Conservation (phyloP, 53 echinoderm and acorn worm species). For the Echinometra lucunter region DNA sequence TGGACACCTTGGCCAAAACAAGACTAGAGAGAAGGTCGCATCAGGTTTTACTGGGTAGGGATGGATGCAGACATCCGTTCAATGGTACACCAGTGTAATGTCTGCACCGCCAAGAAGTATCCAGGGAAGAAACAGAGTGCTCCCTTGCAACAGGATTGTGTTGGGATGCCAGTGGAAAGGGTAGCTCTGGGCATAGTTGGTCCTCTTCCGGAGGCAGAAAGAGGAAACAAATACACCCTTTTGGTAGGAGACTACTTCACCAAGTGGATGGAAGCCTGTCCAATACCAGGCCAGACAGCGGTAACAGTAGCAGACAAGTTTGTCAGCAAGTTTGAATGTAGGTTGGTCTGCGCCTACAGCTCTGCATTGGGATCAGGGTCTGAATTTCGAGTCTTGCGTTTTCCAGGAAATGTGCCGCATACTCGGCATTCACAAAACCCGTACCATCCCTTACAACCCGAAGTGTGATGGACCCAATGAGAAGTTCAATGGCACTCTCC, state of each 20-base stretch:
- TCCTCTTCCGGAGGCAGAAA: slow-evolving; percentile 43
- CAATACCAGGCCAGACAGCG: background rate
- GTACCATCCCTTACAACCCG: slow-evolving; percentile 29
- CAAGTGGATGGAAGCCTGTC: slow-evolving; percentile 39
- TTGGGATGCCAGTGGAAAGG: slow-evolving; percentile 33
- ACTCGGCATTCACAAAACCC: background rate
- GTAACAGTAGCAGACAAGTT: slow-evolving; percentile 25
- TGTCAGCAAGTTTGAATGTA: background rate
- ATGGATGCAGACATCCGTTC: background rate
- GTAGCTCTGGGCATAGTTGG: slow-evolving; percentile 21
- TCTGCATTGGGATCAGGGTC: background rate
- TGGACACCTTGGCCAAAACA: slow-evolving; percentile 62
- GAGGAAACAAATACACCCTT: background rate
- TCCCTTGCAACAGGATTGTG: slow-evolving; percentile 63
- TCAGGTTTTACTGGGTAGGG: slow-evolving; percentile 41
- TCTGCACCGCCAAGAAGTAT: slow-evolving; percentile 69
- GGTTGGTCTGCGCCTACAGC: background rate
- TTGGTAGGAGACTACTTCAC: slow-evolving; percentile 7
- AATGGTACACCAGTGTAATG: slow-evolving; percentile 8
- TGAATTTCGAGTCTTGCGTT: background rate
- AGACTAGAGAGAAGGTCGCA: slow-evolving; percentile 56
- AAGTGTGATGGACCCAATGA: slow-evolving; percentile 42
- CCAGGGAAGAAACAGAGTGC: slow-evolving; percentile 57
- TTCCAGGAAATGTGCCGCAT: background rate
- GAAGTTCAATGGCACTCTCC: background rate